A percentile compares a stretch with the other conserved stretches of the same genome.
Conservation (phyloP, 2,797 vertebrate species). For the Gymnoscopelus braueri region DNA sequence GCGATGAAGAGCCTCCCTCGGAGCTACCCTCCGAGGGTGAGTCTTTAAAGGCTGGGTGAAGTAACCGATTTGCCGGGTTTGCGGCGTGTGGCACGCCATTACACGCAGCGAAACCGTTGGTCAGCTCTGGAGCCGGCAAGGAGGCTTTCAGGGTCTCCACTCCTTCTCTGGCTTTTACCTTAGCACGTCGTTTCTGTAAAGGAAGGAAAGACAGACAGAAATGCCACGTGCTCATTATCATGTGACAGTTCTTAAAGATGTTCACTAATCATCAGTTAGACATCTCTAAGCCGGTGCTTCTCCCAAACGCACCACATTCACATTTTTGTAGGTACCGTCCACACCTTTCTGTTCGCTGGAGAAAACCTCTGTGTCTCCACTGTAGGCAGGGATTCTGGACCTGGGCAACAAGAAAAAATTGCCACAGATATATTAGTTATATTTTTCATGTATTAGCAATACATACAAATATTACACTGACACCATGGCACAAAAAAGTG, state of each 20-base stretch:
- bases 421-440: background rate
- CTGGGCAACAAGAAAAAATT: constrained; percentile 50
- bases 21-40: constrained; percentile 90
- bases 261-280: background rate
- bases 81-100: constrained; percentile 34
- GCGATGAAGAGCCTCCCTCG: constrained; percentile 84
- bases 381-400: constrained; percentile 85
- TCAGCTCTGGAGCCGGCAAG: constrained; percentile 45
- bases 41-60: constrained; percentile 67
- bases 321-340: constrained; percentile 29
- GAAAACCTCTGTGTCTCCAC: constrained; percentile 88
- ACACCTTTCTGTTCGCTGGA: constrained; percentile 90
- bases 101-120: constrained; percentile 52
- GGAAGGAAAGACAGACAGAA: background rate
- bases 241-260: constrained; percentile 3
- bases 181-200: constrained; percentile 68
- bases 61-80: constrained; percentile 36
- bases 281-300: background rate
- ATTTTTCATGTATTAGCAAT: background rate
- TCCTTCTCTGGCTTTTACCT: constrained; percentile 57
- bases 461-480: too few species aligned
- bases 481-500: too few species aligned
- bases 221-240: background rate
- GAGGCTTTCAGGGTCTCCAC: constrained; percentile 70
- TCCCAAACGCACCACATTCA: background rate